Percentiles rank a stretch among this genome's conserved stretches.
Evolutionary conservation across 1,140 invertebrate species (phyloP).

Genomic region (Drosophila carrolli): DNA sequence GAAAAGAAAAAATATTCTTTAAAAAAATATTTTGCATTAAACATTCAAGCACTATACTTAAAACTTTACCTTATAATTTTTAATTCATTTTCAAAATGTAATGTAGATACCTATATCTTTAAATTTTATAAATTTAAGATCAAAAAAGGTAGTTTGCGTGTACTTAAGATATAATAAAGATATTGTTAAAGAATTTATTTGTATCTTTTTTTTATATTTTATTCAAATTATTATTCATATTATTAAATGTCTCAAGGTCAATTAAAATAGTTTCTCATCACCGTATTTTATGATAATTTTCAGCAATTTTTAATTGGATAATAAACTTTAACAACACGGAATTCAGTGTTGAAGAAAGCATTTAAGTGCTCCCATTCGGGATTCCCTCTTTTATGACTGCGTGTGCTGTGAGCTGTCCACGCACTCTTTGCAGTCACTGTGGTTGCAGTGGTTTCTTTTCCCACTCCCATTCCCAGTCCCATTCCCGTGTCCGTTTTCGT

Average conservation of each 20-base stretch:
- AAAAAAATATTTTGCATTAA: neutral
- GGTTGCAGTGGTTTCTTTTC: constrained; percentile 24
- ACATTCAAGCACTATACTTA: no score
- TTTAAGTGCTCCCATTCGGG: neutral
- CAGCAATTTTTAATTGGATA: constrained; percentile 7
- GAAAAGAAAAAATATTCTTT: neutral
- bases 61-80: no score
- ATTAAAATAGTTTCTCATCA: constrained; percentile 4
- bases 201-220: neutral
- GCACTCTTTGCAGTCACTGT: constrained; percentile 45
- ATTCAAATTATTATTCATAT: neutral
- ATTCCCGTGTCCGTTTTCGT: constrained; percentile 40
- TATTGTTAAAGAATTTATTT: neutral
- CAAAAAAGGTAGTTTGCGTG: no score
- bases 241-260: neutral
- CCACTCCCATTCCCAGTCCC: constrained; percentile 9
- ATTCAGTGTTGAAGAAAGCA: constrained; percentile 2
- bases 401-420: constrained; percentile 15
- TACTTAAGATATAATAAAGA: no score
- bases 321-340: neutral
- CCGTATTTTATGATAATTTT: neutral
- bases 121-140: no score
- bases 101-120: no score
- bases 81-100: no score
- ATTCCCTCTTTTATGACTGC: constrained; percentile 11